These are phyloP conservation scores for Glyphotaelius pellucidus DNA, from an alignment of 2,888 invertebrate genomes.

Conservation along the genomic window DNA sequence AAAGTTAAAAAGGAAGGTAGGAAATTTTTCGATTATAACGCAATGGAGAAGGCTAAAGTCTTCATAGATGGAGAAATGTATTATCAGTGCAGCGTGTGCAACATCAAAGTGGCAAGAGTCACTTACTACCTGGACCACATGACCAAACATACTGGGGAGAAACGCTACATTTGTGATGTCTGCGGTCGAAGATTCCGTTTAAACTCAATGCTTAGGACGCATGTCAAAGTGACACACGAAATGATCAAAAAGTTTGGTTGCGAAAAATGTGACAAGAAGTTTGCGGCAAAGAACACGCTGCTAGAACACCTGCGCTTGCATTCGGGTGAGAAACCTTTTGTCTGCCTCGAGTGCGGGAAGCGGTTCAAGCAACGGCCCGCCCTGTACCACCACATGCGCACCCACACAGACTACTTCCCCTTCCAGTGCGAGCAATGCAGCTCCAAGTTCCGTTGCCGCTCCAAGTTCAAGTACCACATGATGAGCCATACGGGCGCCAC, in stretches of 20 bases:
- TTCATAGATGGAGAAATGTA: slow-evolving; percentile 73
- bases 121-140: slow-evolving; percentile 73
- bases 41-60: slow-evolving; percentile 69
- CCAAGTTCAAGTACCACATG: slow-evolving; percentile 73
- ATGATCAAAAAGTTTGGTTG: slow-evolving; percentile 72
- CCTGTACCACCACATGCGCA: slow-evolving; percentile 22
- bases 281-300: slow-evolving; percentile 45
- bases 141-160: slow-evolving; percentile 76
- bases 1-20: background rate
- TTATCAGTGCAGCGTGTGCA: slow-evolving; percentile 75
- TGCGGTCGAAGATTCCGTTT: slow-evolving; percentile 77
- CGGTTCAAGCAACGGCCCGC: slow-evolving; percentile 81
- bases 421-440: slow-evolving; percentile 71
- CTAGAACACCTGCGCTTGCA: slow-evolving; percentile 75
- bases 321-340: slow-evolving; percentile 79
- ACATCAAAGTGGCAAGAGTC: slow-evolving; percentile 73
- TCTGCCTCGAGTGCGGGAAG: slow-evolving; percentile 80
- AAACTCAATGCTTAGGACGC: slow-evolving; percentile 75
- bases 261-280: slow-evolving; percentile 35
- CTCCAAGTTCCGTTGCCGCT: slow-evolving; percentile 71
- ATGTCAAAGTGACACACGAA: slow-evolving; percentile 75
- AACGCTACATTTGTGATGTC: slow-evolving; percentile 75
- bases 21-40: slow-evolving; percentile 66
- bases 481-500: slow-evolving; percentile 78
- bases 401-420: slow-evolving; percentile 62